These are phyloP conservation scores for Gymnopithys bicolor DNA, from an alignment of 2,797 vertebrate genomes.

Conservation along the genomic window DNA sequence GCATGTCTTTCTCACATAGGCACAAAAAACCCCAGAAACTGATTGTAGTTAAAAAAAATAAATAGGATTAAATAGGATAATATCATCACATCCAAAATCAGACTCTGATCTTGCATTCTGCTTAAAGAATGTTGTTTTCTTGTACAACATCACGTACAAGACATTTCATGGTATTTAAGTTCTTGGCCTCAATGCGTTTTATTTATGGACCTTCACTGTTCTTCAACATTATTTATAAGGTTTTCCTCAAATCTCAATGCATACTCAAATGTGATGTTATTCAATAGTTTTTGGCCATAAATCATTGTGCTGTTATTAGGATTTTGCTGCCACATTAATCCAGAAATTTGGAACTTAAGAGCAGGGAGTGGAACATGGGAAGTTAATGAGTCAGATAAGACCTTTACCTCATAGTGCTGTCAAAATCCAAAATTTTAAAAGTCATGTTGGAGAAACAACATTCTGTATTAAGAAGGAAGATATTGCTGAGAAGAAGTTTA, in stretches of 20 bases:
- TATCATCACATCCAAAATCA: not conserved
- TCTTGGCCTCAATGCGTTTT: not conserved
- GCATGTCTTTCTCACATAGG: not conserved
- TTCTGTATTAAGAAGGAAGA: not conserved
- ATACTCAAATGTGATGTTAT: not conserved
- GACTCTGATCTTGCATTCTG: not conserved
- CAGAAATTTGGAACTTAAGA: not conserved
- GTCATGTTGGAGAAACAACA: not conserved
- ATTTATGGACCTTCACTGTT: not conserved
- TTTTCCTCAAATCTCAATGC: not conserved
- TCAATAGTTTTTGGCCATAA: not conserved
- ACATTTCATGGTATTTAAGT: not conserved
- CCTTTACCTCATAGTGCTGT: slow-evolving; percentile 35
- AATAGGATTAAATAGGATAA: not conserved
- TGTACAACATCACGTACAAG: not conserved
- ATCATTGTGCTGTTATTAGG: not conserved
- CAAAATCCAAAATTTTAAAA: slow-evolving; percentile 35
- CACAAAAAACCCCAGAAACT: not conserved
- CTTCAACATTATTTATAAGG: not conserved
- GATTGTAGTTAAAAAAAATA: not conserved
- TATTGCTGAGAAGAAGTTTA: not conserved
- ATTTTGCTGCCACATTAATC: slow-evolving; percentile 10
- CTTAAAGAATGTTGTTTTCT: not conserved
- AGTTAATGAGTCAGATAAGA: slow-evolving; percentile 46
- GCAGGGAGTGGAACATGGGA: not conserved